Conservation (phyloP, 2,888 invertebrate species). For the Aspidiotus destructor region DNA sequence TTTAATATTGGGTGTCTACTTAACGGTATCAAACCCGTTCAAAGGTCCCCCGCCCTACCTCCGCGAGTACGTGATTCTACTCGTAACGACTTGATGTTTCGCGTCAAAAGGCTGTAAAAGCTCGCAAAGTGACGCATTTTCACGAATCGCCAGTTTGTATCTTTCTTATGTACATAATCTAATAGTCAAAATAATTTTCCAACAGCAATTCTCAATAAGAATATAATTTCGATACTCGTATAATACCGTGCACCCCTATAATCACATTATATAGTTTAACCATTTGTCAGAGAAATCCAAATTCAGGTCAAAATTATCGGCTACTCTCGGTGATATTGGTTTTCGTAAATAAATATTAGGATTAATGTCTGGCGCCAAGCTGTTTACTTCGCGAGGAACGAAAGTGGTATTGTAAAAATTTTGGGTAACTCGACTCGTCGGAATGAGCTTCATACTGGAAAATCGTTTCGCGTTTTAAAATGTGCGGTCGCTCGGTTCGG, state of each 20-base stretch:
- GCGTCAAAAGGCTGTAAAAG: conserved; percentile 29
- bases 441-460: no score
- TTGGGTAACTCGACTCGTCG: no score
- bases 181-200: conserved; percentile 20
- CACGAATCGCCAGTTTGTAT: conserved; percentile 23
- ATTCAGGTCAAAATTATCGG: no score
- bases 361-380: no score
- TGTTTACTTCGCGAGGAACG: no score
- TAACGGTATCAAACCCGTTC: conserved; percentile 32
- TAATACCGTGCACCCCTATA: background rate
- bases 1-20: conserved; percentile 30
- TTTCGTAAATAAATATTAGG: no score
- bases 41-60: conserved; percentile 13
- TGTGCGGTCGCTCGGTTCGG: no score
- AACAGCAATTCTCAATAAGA: conserved; percentile 18
- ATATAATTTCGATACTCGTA: background rate
- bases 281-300: no score
- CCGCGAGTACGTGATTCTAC: conserved; percentile 25
- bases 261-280: no score
- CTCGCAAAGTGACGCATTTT: conserved; percentile 27
- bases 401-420: no score
- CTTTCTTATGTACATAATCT: conserved; percentile 17
- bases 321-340: no score
- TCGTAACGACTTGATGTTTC: conserved; percentile 26
- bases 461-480: no score